These are phyloP conservation scores for Megaceryle maxima DNA, from an alignment of 2,113 vertebrate genomes.

Conservation along the genomic window DNA sequence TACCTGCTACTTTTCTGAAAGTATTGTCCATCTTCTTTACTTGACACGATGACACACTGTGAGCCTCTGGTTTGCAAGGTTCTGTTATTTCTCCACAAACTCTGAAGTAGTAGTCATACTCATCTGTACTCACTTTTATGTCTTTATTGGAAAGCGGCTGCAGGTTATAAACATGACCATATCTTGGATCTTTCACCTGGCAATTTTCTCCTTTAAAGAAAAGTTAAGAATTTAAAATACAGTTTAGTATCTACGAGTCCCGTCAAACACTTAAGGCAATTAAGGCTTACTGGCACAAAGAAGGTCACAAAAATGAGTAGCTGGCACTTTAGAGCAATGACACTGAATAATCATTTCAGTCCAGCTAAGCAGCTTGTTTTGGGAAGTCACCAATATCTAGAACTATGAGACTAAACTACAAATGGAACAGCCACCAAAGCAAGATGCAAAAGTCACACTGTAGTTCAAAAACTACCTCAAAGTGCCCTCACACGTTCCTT, in stretches of 20 bases:
- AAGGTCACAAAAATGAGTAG: background rate
- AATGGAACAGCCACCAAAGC: background rate
- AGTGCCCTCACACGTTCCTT: background rate
- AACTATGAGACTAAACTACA: background rate
- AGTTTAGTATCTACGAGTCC: background rate
- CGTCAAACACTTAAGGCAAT: background rate
- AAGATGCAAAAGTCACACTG: background rate
- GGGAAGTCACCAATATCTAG: background rate
- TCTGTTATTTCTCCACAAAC: conserved; percentile 80
- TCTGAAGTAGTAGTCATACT: conserved; percentile 88
- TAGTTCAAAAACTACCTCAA: background rate
- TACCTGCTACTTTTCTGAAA: conserved; percentile 86
- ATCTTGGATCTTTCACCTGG: conserved; percentile 85
- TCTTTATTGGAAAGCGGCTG: conserved; percentile 78
- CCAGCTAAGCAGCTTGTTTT: background rate
- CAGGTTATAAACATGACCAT: conserved; percentile 84
- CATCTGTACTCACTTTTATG: conserved; percentile 64
- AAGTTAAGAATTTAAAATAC: background rate
- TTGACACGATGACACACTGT: conserved; percentile 84
- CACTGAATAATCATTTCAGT: background rate
- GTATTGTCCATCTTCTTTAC: conserved; percentile 35
- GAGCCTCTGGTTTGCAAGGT: conserved; percentile 53
- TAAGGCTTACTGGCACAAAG: background rate
- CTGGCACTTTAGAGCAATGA: background rate
- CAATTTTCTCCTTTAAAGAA: conserved; percentile 83